Base-by-base conservation (phyloP, 2,113 vertebrate species). In the Andinoacara biseriatus region DNA sequence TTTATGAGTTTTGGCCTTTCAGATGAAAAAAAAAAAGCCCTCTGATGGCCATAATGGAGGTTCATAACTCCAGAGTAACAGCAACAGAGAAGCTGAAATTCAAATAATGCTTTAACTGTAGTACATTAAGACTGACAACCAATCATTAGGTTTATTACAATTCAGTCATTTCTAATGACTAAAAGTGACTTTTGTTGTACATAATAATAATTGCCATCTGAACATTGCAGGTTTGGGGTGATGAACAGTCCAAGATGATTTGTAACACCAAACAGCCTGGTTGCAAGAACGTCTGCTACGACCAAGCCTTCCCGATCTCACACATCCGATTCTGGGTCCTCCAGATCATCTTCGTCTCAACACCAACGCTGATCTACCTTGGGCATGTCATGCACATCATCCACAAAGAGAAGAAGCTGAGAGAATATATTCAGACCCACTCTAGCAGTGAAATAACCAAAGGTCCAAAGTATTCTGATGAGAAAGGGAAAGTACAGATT, bases 241-340 rank as follows among this genome's bases (percentile, higher is more conserved):
- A 99, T 1, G 98, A 99, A 85, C 98, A 99, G 91, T 97, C 97
- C 0, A 97, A 95, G 65, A 97, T 99, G 96, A 94, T 96, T 1
- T 99, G 98, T 89, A 99, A 99, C 95, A 99, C 98, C 2, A 96
- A 97, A 86, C 98, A 99, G 79, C 98, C 98, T 0, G 98, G 98
- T 86, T 99, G 98, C 0, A 97, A 96, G 91, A 99, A 99, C 63
- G 98, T 99, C 20, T 99, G 98, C 96, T 99, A 99, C 18, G 98
- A 99, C 90, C 93, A 96, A 8, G 97, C 97, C 88, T 99, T 99
- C 92, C 98, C 98, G 3, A 99, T 99, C 92, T 99, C 98, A 7
- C 98, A 99, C 93, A 96, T 98, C 46, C 97, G 98, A 81, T 99
- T 98, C 96, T 99, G 98, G 98, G 97, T 97, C 58, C 95, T 99